Evolutionary conservation across 2,888 invertebrate species (phyloP), one percentile per base, ranked within the genome.

Genomic region (Lagria hirta): DNA sequence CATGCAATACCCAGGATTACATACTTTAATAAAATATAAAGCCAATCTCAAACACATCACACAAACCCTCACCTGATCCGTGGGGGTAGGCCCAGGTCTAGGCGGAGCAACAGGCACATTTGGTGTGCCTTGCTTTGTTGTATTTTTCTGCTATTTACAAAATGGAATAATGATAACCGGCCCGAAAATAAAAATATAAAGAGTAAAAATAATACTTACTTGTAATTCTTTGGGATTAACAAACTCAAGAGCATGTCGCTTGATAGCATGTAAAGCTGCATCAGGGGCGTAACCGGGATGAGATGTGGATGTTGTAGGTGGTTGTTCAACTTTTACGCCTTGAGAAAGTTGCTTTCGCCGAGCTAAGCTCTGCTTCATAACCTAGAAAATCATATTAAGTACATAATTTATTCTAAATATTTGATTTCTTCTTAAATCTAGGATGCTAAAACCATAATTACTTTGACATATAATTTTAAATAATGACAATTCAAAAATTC

Each of bases 261-360:
- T 89, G 47, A 99, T 94, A 1, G 99, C 99, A 57, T 97, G 95
- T 52, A 94, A 79, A 2, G 99, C 99, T 6, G 99, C 98, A 68
- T 96, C 94, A 3, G 88, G 90, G 27, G 89, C 92, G 69, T 95
- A 95, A 6, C 92, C 93, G n/a, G 92, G 84, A 54, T 82, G 81
- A 16, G 79, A 74, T 2, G 59, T 47, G 13, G 61, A 21, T 2
- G 60, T 37, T 7, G 58, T 52, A 50, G 60, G 78, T 61, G 60
- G 79, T 57, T 73, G 80, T 54, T 71, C 78, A 58, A 70, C 78
- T 66, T 71, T 79, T 69, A 75, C 75, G 30, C 72, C 71, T 47
- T 73, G 71, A 12, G 76, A 73, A 48, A 76, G 64, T 63, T 80
- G 80, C 63, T 81, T 80, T 7, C 84, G 76, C 27, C 86, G 76